phyloP scores from a whole-genome alignment of 2,888 invertebrate species.

The Aproaerema taeniolella region DNA sequence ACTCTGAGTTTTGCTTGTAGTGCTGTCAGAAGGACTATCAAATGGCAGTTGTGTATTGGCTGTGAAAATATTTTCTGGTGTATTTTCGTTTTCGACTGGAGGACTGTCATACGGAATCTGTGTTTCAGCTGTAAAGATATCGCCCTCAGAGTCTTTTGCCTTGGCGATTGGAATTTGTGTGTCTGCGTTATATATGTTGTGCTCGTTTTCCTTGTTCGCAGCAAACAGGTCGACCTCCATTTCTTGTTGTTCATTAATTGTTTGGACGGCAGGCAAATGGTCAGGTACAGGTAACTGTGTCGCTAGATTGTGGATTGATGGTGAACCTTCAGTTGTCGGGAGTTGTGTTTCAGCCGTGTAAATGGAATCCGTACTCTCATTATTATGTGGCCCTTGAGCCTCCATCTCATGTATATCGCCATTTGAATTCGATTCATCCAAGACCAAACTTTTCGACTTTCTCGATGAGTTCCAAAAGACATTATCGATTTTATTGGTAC shows the following conservation, averaged over 20 bases:
- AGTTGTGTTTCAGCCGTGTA: constrained; percentile 40
- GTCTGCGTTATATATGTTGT: constrained; percentile 26
- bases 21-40: too few species aligned
- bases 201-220: constrained; percentile 31
- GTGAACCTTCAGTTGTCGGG: constrained; percentile 14
- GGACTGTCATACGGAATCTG: neutral
- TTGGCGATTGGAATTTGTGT: constrained; percentile 21
- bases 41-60: constrained; percentile 2
- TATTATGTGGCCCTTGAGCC: constrained; percentile 40
- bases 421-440: constrained; percentile 31
- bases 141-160: too few species aligned
- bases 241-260: constrained; percentile 42
- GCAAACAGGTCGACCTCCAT: constrained; percentile 41
- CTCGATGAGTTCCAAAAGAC: constrained; percentile 52
- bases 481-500: constrained; percentile 45
- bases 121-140: neutral
- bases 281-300: constrained; percentile 28
- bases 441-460: constrained; percentile 42
- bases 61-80: neutral
- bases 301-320: constrained; percentile 16
- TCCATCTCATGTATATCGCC: constrained; percentile 34
- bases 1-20: too few species aligned
- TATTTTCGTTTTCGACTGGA: neutral
- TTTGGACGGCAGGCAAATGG: constrained; percentile 39
- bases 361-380: constrained; percentile 37